A percentile compares a stretch with the other conserved stretches of the same genome.
Conservation (phyloP, 2,888 invertebrate species). For the Serripes groenlandicus region DNA sequence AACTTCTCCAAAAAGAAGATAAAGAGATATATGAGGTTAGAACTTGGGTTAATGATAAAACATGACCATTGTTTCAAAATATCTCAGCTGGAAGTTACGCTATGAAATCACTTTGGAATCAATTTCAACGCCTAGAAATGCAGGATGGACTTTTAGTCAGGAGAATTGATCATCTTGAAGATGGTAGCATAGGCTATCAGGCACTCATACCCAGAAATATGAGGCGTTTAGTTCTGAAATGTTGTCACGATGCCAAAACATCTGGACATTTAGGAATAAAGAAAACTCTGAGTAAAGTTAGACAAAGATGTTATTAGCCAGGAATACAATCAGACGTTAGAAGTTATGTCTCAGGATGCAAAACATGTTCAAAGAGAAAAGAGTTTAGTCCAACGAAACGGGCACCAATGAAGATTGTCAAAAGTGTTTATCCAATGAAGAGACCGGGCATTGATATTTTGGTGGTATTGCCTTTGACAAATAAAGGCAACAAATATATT, state of each 20-base stretch:
- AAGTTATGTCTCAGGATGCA: constrained; percentile 5
- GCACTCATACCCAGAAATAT: constrained; percentile 20
- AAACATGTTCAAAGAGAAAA: constrained; percentile 18
- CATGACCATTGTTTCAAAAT: constrained; percentile 7
- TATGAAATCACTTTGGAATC: constrained; percentile 1
- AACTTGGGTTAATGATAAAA: no score
- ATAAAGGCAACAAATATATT: no score
- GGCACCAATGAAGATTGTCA: no score
- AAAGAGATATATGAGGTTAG: neutral
- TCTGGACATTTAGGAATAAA: constrained; percentile 19
- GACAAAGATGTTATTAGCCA: constrained; percentile 8
- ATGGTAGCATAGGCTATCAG: no score
- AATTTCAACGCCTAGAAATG: constrained; percentile 15
- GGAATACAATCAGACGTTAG: constrained; percentile 3
- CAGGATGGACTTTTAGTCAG: no score
- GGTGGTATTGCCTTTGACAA: no score
- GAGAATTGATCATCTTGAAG: no score
- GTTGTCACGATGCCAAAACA: neutral
- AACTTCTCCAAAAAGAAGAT: constrained; percentile 1
- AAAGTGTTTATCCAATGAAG: no score
- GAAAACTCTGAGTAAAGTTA: constrained; percentile 9
- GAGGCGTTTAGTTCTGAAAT: neutral
- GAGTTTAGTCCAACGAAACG: constrained; percentile 11
- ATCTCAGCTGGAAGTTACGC: no score
- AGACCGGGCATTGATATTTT: no score